Conservation (phyloP, 2,888 invertebrate species). For the Asteroscopus sphinx region DNA sequence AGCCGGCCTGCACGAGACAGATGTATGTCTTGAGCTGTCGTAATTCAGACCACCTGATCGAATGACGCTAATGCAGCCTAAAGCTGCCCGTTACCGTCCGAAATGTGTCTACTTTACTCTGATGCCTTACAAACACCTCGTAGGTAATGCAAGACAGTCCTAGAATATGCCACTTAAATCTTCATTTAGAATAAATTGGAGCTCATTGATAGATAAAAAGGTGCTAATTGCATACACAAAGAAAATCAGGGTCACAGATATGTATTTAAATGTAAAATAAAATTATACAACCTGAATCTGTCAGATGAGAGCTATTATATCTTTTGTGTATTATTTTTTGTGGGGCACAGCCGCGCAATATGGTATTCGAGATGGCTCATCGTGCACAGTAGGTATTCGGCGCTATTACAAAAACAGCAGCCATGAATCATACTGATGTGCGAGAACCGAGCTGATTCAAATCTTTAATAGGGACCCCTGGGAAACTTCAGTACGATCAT, state of each 20-base stretch:
- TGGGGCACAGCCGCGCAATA: conserved; percentile 40
- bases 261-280: conserved; percentile 19
- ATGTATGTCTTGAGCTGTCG: conserved; percentile 78
- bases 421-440: conserved; percentile 78
- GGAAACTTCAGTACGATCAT: conserved; percentile 72
- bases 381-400: conserved; percentile 66
- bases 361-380: conserved; percentile 67
- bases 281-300: conserved; percentile 23
- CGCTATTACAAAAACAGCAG: conserved; percentile 75
- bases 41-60: conserved; percentile 72
- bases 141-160: conserved; percentile 7
- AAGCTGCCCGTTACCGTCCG: conserved; percentile 61
- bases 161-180: neutral
- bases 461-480: conserved; percentile 72
- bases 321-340: conserved; percentile 50
- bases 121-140: conserved; percentile 1
- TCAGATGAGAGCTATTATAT: conserved; percentile 33
- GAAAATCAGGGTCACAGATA: conserved; percentile 5
- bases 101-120: conserved; percentile 37
- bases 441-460: conserved; percentile 62
- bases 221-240: conserved; percentile 6
- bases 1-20: conserved; percentile 66
- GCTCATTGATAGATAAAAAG: neutral
- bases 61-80: conserved; percentile 66
- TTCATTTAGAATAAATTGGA: neutral